Conservation (phyloP, 2,888 invertebrate species). For the Leucophenga montana region DNA sequence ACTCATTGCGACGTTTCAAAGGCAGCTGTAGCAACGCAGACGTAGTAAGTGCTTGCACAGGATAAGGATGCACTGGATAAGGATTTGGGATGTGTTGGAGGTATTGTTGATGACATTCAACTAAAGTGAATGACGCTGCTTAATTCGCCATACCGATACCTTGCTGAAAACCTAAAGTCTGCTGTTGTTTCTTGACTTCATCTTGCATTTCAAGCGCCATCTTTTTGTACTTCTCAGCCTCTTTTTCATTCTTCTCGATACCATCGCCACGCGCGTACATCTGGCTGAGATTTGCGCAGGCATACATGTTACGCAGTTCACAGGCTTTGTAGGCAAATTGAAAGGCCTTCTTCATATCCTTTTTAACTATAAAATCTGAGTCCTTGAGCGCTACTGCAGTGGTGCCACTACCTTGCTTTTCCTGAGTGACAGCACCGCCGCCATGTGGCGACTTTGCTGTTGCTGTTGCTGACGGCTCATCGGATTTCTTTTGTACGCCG, state of each 20-base stretch:
- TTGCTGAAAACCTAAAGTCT: constrained; percentile 75
- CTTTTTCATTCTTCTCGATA: constrained; percentile 80
- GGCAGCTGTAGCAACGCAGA: too few species aligned
- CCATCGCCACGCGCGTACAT: constrained; percentile 92
- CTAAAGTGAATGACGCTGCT: constrained; percentile 21
- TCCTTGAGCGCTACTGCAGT: constrained; percentile 49
- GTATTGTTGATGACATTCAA: too few species aligned
- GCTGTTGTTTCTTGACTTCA: constrained; percentile 77
- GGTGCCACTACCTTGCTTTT: not conserved
- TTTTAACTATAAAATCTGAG: constrained; percentile 75
- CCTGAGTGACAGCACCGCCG: not conserved
- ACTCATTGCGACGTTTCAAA: too few species aligned
- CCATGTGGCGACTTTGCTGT: not conserved
- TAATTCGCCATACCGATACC: constrained; percentile 71
- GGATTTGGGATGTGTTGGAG: too few species aligned
- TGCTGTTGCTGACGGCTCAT: constrained; percentile 48
- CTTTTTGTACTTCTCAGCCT: constrained; percentile 83
- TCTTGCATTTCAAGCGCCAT: constrained; percentile 82
- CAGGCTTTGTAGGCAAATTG: constrained; percentile 86
- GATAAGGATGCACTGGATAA: too few species aligned
- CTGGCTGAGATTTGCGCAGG: constrained; percentile 91
- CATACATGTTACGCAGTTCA: constrained; percentile 86
- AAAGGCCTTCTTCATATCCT: constrained; percentile 86
- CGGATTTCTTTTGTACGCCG: constrained; percentile 79
- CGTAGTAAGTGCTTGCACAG: too few species aligned